These are phyloP conservation scores for Griposia aprilina DNA, from an alignment of 2,888 invertebrate species.

Conservation along the genomic window DNA sequence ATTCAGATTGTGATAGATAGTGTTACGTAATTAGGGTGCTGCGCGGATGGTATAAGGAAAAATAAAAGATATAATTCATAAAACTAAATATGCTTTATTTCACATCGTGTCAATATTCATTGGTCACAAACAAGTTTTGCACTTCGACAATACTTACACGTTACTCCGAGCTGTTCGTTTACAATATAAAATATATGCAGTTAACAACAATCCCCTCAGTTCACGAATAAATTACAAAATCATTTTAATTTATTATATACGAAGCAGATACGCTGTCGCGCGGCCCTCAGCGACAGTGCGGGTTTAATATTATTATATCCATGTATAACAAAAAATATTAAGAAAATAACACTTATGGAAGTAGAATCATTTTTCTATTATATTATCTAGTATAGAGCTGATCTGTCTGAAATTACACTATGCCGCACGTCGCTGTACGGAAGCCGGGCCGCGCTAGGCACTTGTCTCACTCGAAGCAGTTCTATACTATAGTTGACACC, in stretches of 20 bases:
- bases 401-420: conserved; percentile 12
- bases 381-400: conserved; percentile 38
- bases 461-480: conserved; percentile 37
- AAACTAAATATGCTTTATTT: conserved; percentile 90
- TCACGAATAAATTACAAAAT: conserved; percentile 80
- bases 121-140: conserved; percentile 87
- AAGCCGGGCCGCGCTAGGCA: conserved; percentile 39
- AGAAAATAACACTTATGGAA: conserved; percentile 57
- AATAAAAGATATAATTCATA: conserved; percentile 77
- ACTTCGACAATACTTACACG: conserved; percentile 81
- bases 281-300: conserved; percentile 34
- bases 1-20: no score
- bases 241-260: conserved; percentile 66
- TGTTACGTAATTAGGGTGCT: no score
- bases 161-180: conserved; percentile 77
- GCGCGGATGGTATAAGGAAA: neutral
- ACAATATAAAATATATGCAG: conserved; percentile 88
- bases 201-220: conserved; percentile 84
- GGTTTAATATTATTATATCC: conserved; percentile 20
- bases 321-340: conserved; percentile 44
- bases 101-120: conserved; percentile 88
- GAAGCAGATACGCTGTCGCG: conserved; percentile 59
- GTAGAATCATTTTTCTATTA: conserved; percentile 42
- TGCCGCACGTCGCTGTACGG: conserved; percentile 5
- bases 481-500: conserved; percentile 30